Evolutionary conservation across 2,888 invertebrate genomes (phyloP).

Genomic region (Eumerus sabulonum): DNA sequence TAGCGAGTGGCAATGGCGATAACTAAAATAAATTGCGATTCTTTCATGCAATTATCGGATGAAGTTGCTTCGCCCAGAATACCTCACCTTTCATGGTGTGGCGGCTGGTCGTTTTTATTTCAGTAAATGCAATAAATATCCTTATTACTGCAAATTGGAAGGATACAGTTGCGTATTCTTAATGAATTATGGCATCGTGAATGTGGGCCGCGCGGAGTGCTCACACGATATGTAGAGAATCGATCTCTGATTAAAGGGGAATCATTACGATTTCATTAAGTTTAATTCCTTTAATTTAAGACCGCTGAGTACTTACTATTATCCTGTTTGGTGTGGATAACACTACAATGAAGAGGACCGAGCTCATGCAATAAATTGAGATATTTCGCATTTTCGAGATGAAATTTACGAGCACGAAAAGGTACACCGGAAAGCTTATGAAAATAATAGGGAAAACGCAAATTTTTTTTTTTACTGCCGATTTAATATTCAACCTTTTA

Average conservation of each 20-base stretch:
- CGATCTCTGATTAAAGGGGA: slow-evolving; percentile 34
- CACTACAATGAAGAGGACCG: no score
- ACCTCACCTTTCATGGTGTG: not conserved
- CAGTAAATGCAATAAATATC: slow-evolving; percentile 55
- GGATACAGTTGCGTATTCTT: slow-evolving; percentile 40
- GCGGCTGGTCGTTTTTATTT: slow-evolving; percentile 1
- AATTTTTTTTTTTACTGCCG: no score
- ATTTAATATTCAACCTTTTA: no score
- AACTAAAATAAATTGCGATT: slow-evolving; percentile 64
- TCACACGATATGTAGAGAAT: not conserved
- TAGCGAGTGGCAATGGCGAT: slow-evolving; percentile 27
- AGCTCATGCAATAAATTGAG: no score
- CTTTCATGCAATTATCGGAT: slow-evolving; percentile 65
- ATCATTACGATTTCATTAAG: slow-evolving; percentile 44
- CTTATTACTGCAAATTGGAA: slow-evolving; percentile 67
- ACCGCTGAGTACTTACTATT: slow-evolving; percentile 10
- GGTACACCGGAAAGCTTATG: no score
- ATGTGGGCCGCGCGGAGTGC: no score
- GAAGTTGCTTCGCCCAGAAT: slow-evolving; percentile 18
- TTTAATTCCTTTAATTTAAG: slow-evolving; percentile 41
- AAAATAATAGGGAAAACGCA: not conserved
- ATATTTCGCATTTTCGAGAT: no score
- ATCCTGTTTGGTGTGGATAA: slow-evolving; percentile 1
- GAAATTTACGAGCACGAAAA: no score
- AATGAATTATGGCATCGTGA: slow-evolving; percentile 26